Conservation (phyloP, 2,797 vertebrate genomes). For the Pterois miles region DNA sequence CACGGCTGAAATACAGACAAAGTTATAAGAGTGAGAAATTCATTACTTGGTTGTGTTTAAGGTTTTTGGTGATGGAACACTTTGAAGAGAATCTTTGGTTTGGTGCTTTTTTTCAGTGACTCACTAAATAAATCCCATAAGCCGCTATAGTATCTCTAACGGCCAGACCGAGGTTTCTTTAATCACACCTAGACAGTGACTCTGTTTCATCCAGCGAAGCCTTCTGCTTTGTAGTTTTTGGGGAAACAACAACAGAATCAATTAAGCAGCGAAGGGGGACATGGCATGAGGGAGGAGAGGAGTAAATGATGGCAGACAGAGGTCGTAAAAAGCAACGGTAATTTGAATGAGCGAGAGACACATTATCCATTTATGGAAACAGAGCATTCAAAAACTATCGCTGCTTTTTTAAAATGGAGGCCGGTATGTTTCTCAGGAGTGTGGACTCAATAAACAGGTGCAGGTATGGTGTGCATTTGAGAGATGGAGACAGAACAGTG, state of each 20-base stretch:
- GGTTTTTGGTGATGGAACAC: constrained; percentile 54
- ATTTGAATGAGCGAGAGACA: constrained; percentile 15
- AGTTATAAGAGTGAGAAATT: constrained; percentile 43
- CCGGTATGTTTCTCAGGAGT: constrained; percentile 16
- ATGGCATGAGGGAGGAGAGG: constrained; percentile 38
- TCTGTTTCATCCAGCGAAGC: constrained; percentile 73
- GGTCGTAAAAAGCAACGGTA: constrained; percentile 24
- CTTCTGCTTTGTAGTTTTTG: constrained; percentile 63
- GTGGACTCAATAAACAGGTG: constrained; percentile 30
- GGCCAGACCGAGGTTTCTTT: constrained; percentile 76
- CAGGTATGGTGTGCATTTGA: constrained; percentile 35
- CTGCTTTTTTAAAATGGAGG: constrained; percentile 17
- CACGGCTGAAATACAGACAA: constrained; percentile 33
- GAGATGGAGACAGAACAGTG: constrained; percentile 39
- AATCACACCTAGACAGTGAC: constrained; percentile 75
- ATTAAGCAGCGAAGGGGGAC: constrained; percentile 63
- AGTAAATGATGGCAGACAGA: constrained; percentile 39
- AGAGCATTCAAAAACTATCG: constrained; percentile 1
- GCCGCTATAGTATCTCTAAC: constrained; percentile 80
- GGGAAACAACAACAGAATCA: constrained; percentile 72
- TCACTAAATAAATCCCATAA: constrained; percentile 81
- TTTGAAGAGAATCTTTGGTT: constrained; percentile 75
- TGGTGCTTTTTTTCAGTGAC: constrained; percentile 62
- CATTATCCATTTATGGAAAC: constrained; percentile 30
- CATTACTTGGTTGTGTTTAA: constrained; percentile 62